Evolutionary conservation across 2,113 vertebrate genomes (phyloP).

Genomic region (Gobio gobio): DNA sequence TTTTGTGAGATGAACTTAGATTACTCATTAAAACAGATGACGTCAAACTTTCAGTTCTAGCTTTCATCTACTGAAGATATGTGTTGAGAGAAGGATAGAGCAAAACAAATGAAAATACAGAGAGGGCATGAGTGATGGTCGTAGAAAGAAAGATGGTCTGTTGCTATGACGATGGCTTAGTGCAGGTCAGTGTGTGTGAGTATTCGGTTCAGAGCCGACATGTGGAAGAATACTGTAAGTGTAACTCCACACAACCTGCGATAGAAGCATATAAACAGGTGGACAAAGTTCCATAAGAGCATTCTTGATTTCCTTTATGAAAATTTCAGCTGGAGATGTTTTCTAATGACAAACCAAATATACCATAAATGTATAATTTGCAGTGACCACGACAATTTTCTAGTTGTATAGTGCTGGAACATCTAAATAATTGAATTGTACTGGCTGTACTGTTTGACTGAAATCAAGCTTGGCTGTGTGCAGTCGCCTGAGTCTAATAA

Average conservation of each 20-base stretch:
- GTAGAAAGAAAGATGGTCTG: slow-evolving; percentile 47
- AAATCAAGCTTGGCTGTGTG: slow-evolving; percentile 9
- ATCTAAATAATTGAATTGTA: not conserved
- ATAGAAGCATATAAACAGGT: not conserved
- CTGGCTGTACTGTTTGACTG: not conserved
- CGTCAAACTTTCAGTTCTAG: not conserved
- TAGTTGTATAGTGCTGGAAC: not conserved
- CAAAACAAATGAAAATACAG: not conserved
- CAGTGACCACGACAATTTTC: not conserved
- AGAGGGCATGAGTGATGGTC: slow-evolving; percentile 15
- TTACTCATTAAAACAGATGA: not conserved
- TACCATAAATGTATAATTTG: not conserved
- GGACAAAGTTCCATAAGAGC: not conserved
- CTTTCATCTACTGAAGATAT: not conserved
- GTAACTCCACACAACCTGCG: not conserved
- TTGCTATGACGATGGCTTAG: slow-evolving; percentile 61
- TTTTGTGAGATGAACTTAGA: not conserved
- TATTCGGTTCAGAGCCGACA: slow-evolving; percentile 36
- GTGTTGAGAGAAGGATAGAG: not conserved
- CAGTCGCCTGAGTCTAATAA: slow-evolving; percentile 25
- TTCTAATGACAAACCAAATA: not conserved
- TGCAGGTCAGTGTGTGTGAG: slow-evolving; percentile 50
- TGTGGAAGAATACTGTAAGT: not conserved
- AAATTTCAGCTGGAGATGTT: not conserved
- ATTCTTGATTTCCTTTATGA: not conserved